Base-by-base conservation (phyloP, 2,113 vertebrate species). In the Cephalopterus ornatus region DNA sequence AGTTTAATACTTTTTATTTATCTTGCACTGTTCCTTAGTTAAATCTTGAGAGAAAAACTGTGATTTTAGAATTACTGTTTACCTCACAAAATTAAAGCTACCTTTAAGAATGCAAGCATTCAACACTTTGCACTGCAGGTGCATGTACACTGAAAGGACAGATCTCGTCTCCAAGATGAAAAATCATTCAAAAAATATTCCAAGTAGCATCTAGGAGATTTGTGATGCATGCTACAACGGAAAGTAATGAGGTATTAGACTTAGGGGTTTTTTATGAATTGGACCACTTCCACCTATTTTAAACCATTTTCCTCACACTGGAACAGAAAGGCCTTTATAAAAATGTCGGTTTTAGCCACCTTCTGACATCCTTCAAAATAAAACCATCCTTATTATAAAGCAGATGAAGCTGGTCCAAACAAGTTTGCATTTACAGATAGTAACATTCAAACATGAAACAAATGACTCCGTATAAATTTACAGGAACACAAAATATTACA, bases 141-240 rank as follows among this genome's bases (percentile, higher is more conserved):
- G 23, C 33, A 27, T 4, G 5, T 35, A 74, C 1, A 2, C 71
- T 23, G 8, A 78, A 77, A 92, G 62, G 21, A 37, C 2, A 12
- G 32, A 58, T 62, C 50, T 65, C 5, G 7, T 47, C 8, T 70
- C 15, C n/a, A 55, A 78, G n/a, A 11, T 39, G 66, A 55, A 3
- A 78, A 66, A 47, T 35, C 23, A 80, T 23, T 71, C 30, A 87
- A 11, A 68, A 88, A 92, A 46, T 27, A 86, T 12, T 79, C 28
- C 39, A 33, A 74, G 33, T 7, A 56, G 12, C 18, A 70, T 37
- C 50, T 70, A 37, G 58, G 15, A 83, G 19, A 65, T 73, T 46
- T 74, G 26, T 42, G n/a, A 68, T 52, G 8, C 70, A 56, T 0
- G 0, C 39, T 66, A 46, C 32, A 59, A 18, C 0, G 1, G 39